phyloP scores from a whole-genome alignment of 2,797 vertebrate species.

The Thunnus albacares region DNA sequence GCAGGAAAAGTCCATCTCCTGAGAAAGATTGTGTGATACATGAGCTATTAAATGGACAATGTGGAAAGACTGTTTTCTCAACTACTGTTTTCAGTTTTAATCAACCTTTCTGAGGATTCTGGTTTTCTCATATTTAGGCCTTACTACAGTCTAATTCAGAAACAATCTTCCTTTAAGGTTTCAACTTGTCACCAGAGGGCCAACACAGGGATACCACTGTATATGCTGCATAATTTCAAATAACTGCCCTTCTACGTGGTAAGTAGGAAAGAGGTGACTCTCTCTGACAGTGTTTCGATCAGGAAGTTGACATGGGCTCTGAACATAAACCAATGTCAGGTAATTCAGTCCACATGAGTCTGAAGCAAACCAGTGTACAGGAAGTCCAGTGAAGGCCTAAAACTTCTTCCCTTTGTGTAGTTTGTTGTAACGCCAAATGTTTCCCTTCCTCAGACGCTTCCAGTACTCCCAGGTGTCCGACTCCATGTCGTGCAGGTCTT shows the following conservation, averaged over 20 bases:
- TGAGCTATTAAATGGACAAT: neutral
- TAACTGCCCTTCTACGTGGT: neutral
- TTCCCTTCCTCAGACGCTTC: conserved; percentile 91
- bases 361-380: neutral
- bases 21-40: neutral
- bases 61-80: neutral
- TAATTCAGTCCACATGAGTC: conserved; percentile 32
- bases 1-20: neutral
- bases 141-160: neutral
- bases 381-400: conserved; percentile 66
- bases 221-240: neutral
- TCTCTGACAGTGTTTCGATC: conserved; percentile 1
- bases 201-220: neutral
- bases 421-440: conserved; percentile 90
- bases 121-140: neutral
- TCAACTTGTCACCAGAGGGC: neutral
- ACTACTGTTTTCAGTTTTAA: neutral
- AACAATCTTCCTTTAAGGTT: conserved; percentile 1
- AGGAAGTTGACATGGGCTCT: conserved; percentile 10
- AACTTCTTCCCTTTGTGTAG: conserved; percentile 88
- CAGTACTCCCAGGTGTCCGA: conserved; percentile 86
- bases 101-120: neutral
- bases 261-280: neutral
- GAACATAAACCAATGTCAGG: neutral
- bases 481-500: conserved; percentile 89